A percentile compares a stretch with the other conserved stretches of the same genome.
These are phyloP conservation scores for Apeltes quadracus DNA, from an alignment of 2,113 vertebrate species.

Conservation along the genomic window DNA sequence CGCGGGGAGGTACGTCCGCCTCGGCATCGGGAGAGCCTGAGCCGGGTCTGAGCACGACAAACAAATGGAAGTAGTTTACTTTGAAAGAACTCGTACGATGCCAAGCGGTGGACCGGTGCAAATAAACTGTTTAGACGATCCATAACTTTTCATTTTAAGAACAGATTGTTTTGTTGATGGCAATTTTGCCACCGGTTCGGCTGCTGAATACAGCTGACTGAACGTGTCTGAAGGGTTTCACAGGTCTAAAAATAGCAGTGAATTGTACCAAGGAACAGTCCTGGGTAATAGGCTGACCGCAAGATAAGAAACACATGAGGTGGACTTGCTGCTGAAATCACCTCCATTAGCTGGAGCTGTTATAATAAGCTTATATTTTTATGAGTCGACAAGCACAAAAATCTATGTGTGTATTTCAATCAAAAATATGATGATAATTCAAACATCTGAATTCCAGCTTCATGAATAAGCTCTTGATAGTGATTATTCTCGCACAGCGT, in stretches of 20 bases:
- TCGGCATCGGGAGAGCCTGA: slow-evolving; percentile 83
- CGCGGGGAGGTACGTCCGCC: slow-evolving; percentile 86
- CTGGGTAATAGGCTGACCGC: too few species aligned
- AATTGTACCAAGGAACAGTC: neutral
- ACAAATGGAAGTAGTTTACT: neutral
- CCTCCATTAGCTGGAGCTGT: neutral
- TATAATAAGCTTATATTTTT: neutral
- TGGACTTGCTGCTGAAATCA: neutral
- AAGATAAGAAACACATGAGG: neutral
- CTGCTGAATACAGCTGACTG: neutral
- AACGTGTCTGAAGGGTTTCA: neutral
- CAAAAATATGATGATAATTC: neutral
- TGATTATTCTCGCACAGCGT: neutral
- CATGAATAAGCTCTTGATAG: neutral
- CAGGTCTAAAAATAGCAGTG: neutral
- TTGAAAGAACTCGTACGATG: neutral
- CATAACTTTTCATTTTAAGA: slow-evolving; percentile 5
- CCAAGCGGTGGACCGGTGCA: neutral
- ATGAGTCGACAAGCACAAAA: neutral
- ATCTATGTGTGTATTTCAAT: neutral
- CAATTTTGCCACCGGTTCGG: slow-evolving; percentile 4
- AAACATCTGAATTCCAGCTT: neutral
- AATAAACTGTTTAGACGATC: neutral
- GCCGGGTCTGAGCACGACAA: slow-evolving; percentile 84
- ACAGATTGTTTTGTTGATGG: slow-evolving; percentile 7